Evolutionary conservation across 2,113 vertebrate species (phyloP), one percentile per base, ranked within the genome.

Genomic region (Enhydra lutris): DNA sequence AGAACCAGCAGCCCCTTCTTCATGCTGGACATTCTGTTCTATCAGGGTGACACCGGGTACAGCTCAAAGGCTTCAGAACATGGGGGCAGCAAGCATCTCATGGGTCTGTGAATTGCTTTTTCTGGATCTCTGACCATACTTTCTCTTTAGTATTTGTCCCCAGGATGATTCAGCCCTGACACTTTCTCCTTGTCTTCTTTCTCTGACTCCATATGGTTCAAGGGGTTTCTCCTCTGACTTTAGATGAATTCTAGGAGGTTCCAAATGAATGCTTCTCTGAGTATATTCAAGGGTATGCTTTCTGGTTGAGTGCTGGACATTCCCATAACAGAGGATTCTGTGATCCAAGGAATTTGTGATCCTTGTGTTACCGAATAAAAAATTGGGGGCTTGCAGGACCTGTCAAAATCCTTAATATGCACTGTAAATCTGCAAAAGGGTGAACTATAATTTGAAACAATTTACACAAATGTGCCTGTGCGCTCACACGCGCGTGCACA

Each of bases 401-500:
- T 36, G 8, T 57, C 63, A 59, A 85, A 36, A 55, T 63, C 21
- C 73, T 96, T 89, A 83, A 39, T 47, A 50, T 81, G 34, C 20
- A 82, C 23, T 65, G 2, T 67, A 81, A 69, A 81, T 69, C n/a
- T 67, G 29, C 20, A 76, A 89, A 81, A 39, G 29, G 74, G 74
- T 95, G 88, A 89, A 47, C n/a, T 89, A 0, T 36, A 74, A 84
- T 67, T 91, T 73, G 34, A 17, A 63, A n/a, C 52, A 34, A 92
- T 61, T 87, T 57, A 83, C 36, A 74, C 15, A 69, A 7, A 69
- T 36, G 84, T 4, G 57, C 52, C 52, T 55, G 52, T 55, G 45
- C 2, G 45, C 6, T 8, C 1, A 5, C 1, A 6, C 0, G 45
- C 7, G 45, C 7, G 42, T 42, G 14, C 15, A 17, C 15, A 52